Evolutionary conservation across 2,797 vertebrate species (phyloP).

Genomic region (Malacoraja senta): DNA sequence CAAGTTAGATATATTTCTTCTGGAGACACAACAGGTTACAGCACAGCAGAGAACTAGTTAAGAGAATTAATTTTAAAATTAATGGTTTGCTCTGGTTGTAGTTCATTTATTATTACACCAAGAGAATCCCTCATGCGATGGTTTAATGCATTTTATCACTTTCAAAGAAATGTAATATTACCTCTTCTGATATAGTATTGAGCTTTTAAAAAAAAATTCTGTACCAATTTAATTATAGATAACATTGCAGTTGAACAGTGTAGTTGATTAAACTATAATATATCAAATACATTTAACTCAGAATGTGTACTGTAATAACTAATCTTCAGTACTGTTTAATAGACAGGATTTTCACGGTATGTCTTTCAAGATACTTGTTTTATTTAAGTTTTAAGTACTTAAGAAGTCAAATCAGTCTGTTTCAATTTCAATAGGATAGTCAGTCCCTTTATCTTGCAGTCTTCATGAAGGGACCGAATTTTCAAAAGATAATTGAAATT

Average conservation of each 20-base stretch:
- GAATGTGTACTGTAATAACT: background rate
- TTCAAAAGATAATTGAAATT: no score
- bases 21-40: background rate
- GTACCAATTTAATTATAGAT: background rate
- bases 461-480: no score
- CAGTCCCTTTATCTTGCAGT: no score
- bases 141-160: background rate
- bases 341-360: background rate
- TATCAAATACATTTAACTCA: background rate
- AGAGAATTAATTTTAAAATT: background rate
- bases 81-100: background rate
- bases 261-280: background rate
- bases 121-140: background rate
- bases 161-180: background rate
- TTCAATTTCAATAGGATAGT: no score
- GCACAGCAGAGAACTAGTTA: background rate
- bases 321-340: background rate
- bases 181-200: background rate
- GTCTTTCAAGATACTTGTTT: no score
- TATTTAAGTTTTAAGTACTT: no score
- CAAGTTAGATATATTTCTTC: background rate
- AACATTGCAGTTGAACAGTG: background rate
- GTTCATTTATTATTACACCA: background rate
- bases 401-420: no score
- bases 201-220: background rate